Conservation (phyloP, 2,888 invertebrate species). For the Fissipunctia ypsillon region DNA sequence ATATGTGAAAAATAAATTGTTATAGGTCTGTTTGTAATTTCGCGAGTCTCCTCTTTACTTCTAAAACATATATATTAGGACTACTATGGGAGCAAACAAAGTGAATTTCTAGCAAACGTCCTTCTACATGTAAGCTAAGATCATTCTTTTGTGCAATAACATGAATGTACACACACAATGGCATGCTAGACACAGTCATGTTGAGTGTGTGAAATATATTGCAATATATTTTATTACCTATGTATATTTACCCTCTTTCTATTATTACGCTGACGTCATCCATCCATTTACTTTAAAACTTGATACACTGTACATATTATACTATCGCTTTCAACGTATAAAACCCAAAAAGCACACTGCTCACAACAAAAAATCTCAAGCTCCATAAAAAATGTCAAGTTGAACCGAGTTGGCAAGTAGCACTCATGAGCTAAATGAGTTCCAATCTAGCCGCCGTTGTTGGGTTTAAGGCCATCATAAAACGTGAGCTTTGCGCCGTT, state of each 20-base stretch:
- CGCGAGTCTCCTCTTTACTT: not conserved
- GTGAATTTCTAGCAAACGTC: not conserved
- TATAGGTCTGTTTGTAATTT: not conserved
- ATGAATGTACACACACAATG: not conserved
- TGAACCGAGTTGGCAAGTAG: slow-evolving; percentile 61
- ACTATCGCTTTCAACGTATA: not conserved
- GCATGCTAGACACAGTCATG: not conserved
- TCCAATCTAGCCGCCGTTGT: slow-evolving; percentile 82
- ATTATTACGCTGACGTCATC: not conserved
- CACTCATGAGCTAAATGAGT: slow-evolving; percentile 81
- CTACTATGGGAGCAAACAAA: not conserved
- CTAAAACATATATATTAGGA: not conserved
- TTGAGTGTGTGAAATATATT: not conserved
- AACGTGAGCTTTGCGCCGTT: slow-evolving; percentile 70
- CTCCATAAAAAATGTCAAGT: slow-evolving; percentile 62
- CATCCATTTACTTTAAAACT: not conserved
- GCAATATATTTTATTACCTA: not conserved
- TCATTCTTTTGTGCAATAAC: not conserved
- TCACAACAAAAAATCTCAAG: slow-evolving; percentile 38
- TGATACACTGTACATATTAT: not conserved
- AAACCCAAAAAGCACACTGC: not conserved
- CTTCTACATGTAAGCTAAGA: not conserved
- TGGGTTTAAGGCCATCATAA: slow-evolving; percentile 78
- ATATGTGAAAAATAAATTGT: not conserved
- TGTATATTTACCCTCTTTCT: not conserved